These are phyloP conservation scores for Magallana gigas DNA, from an alignment of 1,140 invertebrate genomes.

Conservation along the genomic window DNA sequence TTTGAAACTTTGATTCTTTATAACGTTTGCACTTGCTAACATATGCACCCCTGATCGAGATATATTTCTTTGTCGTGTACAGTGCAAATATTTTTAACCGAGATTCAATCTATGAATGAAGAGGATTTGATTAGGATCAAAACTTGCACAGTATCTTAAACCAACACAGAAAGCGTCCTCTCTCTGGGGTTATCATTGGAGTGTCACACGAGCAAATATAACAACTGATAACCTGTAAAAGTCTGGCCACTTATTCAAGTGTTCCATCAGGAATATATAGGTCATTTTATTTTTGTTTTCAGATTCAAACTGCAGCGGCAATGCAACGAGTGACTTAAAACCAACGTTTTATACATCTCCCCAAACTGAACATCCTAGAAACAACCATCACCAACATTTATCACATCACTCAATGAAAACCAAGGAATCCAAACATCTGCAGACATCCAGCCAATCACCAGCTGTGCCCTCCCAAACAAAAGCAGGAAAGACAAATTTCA, in stretches of 20 bases:
- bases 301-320: constrained; percentile 45
- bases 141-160: too few relatives aligned
- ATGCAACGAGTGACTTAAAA: background rate
- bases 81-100: too few relatives aligned
- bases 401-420: constrained; percentile 34
- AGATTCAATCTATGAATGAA: too few relatives aligned
- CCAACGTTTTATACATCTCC: background rate
- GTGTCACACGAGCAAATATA: background rate
- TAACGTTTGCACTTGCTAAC: too few relatives aligned
- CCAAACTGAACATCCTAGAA: background rate
- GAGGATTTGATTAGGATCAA: too few relatives aligned
- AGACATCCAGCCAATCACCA: constrained; percentile 3
- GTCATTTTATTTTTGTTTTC: constrained; percentile 34
- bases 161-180: too few relatives aligned
- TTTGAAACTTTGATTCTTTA: too few relatives aligned
- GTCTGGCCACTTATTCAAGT: background rate
- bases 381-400: constrained; percentile 1
- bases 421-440: background rate
- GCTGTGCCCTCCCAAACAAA: background rate
- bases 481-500: background rate
- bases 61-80: too few relatives aligned
- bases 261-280: background rate
- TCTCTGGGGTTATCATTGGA: too few relatives aligned
- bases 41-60: too few relatives aligned
- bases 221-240: background rate